Percentiles rank a stretch among this genome's conserved stretches.
phyloP scores from a whole-genome alignment of 2,888 invertebrate genomes.

The Monoplex corrugatus region DNA sequence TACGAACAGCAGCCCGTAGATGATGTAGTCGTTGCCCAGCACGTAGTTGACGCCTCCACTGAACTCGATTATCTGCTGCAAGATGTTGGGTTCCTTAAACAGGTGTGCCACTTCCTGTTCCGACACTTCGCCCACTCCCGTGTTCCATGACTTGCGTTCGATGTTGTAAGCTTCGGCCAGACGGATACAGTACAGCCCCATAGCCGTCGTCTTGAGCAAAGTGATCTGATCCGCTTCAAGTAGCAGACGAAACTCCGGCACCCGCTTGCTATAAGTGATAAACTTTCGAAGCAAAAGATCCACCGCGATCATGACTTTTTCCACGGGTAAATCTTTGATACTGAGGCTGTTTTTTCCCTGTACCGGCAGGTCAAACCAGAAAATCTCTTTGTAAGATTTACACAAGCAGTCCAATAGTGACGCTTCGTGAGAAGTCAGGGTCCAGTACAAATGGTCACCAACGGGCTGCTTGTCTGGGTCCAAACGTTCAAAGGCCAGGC shows the following conservation, averaged over 20 bases:
- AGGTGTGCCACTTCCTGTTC: conserved; percentile 94
- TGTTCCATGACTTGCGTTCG: conserved; percentile 91
- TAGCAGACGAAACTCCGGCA: conserved; percentile 92
- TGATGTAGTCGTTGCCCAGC: conserved; percentile 90
- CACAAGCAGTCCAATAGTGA: neutral
- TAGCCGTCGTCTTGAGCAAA: conserved; percentile 88
- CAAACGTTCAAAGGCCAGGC: neutral
- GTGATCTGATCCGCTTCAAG: conserved; percentile 96
- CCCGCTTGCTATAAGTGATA: conserved; percentile 85
- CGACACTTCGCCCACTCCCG: conserved; percentile 86
- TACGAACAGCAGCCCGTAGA: conserved; percentile 87
- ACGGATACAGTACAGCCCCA: conserved; percentile 82
- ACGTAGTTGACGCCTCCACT: conserved; percentile 74
- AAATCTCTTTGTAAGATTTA: neutral
- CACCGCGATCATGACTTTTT: neutral
- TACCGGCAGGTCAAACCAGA: neutral
- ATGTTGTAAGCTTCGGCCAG: conserved; percentile 95
- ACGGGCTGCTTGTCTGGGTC: neutral
- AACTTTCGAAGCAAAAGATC: conserved; percentile 93
- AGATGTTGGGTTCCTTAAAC: conserved; percentile 82
- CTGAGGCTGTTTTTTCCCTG: neutral
- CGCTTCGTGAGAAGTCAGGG: neutral
- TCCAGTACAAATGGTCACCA: conserved; percentile 20
- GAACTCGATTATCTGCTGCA: conserved; percentile 76
- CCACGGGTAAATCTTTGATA: conserved; percentile 27